Conservation (phyloP, 2,797 vertebrate species). For the Intellagama lesueurii region DNA sequence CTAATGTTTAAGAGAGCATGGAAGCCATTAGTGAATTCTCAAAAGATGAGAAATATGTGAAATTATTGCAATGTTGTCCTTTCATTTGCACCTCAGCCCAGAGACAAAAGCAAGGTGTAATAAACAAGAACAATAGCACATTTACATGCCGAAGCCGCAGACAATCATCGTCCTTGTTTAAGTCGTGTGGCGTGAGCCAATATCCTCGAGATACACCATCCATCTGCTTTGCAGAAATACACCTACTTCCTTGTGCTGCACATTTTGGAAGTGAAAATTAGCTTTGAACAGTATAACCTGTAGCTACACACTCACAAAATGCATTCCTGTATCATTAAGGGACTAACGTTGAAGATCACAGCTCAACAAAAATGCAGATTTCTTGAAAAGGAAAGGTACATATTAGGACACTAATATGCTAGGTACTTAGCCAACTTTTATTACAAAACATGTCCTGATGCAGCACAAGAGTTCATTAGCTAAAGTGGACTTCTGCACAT, state of each 20-base stretch:
- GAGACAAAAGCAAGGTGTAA: background rate
- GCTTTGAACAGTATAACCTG: slow-evolving; percentile 32
- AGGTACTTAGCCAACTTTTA: background rate
- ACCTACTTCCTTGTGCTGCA: slow-evolving; percentile 44
- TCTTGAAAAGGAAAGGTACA: background rate
- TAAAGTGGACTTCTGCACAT: background rate
- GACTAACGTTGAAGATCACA: background rate
- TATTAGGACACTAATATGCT: background rate
- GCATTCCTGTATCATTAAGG: background rate
- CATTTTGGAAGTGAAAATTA: slow-evolving; percentile 57
- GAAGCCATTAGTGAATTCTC: slow-evolving; percentile 21
- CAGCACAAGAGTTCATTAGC: background rate
- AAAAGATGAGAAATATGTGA: background rate
- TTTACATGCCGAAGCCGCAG: background rate
- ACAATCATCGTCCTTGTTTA: slow-evolving; percentile 61
- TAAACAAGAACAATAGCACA: background rate
- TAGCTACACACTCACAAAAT: slow-evolving; percentile 46
- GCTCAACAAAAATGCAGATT: background rate
- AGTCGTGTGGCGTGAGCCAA: slow-evolving; percentile 52
- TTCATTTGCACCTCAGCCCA: background rate
- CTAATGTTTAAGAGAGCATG: background rate
- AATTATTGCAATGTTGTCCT: background rate
- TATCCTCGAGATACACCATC: slow-evolving; percentile 59
- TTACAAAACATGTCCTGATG: background rate
- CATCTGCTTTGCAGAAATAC: slow-evolving; percentile 52